Percentiles rank a stretch among this genome's conserved stretches.
phyloP scores from a whole-genome alignment of 2,113 vertebrate genomes.

The Chloroceryle aenea region DNA sequence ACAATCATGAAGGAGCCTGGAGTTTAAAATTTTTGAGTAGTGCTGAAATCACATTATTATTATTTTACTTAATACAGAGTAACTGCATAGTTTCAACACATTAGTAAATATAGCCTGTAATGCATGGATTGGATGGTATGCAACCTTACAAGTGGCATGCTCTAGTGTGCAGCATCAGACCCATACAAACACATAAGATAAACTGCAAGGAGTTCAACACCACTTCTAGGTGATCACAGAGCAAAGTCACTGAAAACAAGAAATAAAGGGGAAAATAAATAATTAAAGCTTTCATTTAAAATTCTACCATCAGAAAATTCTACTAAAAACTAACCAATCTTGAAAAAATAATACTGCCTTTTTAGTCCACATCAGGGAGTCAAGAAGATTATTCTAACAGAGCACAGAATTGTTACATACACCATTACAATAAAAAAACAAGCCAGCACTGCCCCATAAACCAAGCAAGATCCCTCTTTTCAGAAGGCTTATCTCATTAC shows the following conservation, averaged over 20 bases:
- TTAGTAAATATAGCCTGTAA: neutral
- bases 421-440: neutral
- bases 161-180: neutral
- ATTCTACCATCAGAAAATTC: neutral
- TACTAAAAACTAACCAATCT: neutral
- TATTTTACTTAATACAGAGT: neutral
- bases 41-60: neutral
- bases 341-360: neutral
- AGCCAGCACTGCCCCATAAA: neutral
- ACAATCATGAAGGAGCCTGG: neutral
- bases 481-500: neutral
- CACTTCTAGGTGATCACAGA: neutral
- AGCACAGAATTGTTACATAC: neutral
- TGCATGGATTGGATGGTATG: neutral
- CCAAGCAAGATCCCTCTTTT: neutral
- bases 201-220: neutral
- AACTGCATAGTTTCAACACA: neutral
- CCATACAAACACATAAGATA: fast-evolving
- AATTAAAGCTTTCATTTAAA: neutral
- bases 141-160: neutral
- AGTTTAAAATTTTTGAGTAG: neutral
- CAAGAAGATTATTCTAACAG: neutral
- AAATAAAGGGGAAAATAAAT: neutral
- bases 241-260: neutral
- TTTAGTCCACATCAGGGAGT: neutral